Evolutionary conservation across 2,888 invertebrate genomes (phyloP).

Genomic region (Teleogryllus oceanicus): DNA sequence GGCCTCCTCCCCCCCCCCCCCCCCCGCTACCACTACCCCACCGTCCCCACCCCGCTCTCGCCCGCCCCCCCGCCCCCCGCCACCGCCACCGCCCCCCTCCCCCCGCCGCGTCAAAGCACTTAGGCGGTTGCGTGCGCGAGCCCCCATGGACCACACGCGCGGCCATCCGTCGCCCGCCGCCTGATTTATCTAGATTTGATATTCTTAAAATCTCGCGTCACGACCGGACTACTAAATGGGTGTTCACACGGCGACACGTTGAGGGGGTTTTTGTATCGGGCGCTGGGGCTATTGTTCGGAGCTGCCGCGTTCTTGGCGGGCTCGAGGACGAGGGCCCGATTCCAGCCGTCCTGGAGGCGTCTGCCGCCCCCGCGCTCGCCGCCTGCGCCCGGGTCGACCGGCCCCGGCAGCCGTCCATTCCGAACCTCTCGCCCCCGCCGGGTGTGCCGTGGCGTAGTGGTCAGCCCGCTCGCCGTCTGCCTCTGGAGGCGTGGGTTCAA

Average conservation of each 20-base stretch:
- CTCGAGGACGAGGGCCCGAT: not conserved
- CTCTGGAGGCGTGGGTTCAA: no score
- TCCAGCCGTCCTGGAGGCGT: no score
- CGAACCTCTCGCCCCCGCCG: no score
- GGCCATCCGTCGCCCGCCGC: not conserved
- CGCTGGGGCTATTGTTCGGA: not conserved
- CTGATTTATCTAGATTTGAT: not conserved
- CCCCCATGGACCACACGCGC: not conserved
- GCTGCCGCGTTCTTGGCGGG: not conserved
- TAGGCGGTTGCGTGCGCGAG: not conserved
- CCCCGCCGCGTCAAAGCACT: not conserved
- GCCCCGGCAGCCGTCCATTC: no score
- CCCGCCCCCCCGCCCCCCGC: not conserved
- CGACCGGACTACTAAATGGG: slow-evolving; percentile 9
- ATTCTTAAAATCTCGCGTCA: not conserved
- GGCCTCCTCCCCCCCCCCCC: no score
- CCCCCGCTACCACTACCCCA: no score
- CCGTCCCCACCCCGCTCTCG: not conserved
- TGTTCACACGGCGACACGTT: slow-evolving; percentile 18
- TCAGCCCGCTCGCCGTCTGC: no score
- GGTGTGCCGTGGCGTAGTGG: no score
- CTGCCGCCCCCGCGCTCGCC: no score
- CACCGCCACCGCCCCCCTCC: not conserved
- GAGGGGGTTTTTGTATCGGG: not conserved
- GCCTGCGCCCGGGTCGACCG: no score